Evolutionary conservation across 2,113 vertebrate genomes (phyloP), one percentile per base, ranked within the genome.

Genomic region (Podarcis cretensis): DNA sequence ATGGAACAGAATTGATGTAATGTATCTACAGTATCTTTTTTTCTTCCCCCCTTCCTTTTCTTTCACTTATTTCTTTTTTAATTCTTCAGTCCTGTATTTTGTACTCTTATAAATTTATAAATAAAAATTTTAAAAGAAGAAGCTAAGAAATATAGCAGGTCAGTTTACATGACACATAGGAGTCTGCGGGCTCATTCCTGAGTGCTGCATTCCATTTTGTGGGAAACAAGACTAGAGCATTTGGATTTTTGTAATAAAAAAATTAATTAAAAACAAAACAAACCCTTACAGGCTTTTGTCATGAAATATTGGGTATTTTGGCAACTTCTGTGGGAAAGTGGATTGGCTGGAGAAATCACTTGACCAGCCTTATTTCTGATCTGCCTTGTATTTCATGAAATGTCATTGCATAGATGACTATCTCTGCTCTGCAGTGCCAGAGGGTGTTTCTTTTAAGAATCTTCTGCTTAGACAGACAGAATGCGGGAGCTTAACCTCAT

Each of bases 401-500:
- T 81, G 23, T 43, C 89, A 84, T 18, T n/a, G 90, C 87, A 30
- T 32, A 80, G 83, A 40, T 77, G 43, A 0, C 1, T 80, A 43
- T 0, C 90, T 89, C 32, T 89, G 59, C 80, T 83, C 85, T 89
- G 59, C n/a, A 83, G 9, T 92, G 18, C 18, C 75, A 87, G 13
- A 0, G 86, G 68, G 79, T 79, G 2, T 69, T 86, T 80, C 84
- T 40, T 89, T 89, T 77, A 18, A 87, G 86, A 0, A 0, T 83
- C 84, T 89, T 86, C 85, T 0, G 4, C 81, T 78, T 77, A 94
- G 92, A 88, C 89, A 89, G 90, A 87, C 81, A 95, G 94, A 93
- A 95, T 89, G 89, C 92, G 81, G 90, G 87, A 94, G 73, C 37
- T 77, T 32, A 85, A 88, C 83, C 92, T 93, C 91, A 90, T 94